Percentiles rank a stretch among this genome's conserved stretches.
Conservation (phyloP, 30 jellyfish, hydroid and myxozoan genomes). For the Hydractinia symbiolongicarpus region DNA sequence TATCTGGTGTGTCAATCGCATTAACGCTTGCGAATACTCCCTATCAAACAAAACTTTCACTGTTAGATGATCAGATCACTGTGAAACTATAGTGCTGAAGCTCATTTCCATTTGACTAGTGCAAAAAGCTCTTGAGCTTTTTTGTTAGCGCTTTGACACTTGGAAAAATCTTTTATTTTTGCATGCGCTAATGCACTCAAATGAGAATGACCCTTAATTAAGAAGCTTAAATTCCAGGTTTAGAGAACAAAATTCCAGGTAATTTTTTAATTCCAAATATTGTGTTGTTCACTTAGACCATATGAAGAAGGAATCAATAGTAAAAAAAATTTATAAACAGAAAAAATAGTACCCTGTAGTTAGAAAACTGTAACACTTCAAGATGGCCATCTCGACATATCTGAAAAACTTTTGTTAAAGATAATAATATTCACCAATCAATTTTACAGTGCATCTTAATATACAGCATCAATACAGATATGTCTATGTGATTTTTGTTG, state of each 20-base stretch:
- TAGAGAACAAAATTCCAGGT: too few relatives aligned
- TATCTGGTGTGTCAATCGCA: slow-evolving; percentile 74
- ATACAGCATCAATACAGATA: too few relatives aligned
- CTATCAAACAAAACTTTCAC: slow-evolving; percentile 26
- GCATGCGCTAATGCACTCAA: too few relatives aligned
- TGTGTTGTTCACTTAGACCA: too few relatives aligned
- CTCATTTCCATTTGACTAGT: not conserved
- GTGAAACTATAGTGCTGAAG: not conserved
- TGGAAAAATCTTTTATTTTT: not conserved
- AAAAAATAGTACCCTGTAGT: slow-evolving; percentile 68
- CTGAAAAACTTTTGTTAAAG: slow-evolving; percentile 14
- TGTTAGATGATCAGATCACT: not conserved
- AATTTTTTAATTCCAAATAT: too few relatives aligned
- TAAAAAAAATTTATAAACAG: too few relatives aligned
- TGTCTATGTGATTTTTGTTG: too few relatives aligned
- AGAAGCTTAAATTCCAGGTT: too few relatives aligned
- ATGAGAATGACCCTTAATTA: too few relatives aligned
- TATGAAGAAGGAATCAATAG: too few relatives aligned
- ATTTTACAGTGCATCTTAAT: too few relatives aligned
- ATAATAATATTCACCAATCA: too few relatives aligned
- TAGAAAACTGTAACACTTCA: slow-evolving; percentile 80
- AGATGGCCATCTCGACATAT: slow-evolving; percentile 92
- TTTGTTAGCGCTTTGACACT: not conserved
- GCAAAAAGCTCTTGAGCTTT: not conserved
- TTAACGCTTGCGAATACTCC: slow-evolving; percentile 80